Conservation (phyloP, 2,113 vertebrate genomes). For the Cyanocitta stelleri region DNA sequence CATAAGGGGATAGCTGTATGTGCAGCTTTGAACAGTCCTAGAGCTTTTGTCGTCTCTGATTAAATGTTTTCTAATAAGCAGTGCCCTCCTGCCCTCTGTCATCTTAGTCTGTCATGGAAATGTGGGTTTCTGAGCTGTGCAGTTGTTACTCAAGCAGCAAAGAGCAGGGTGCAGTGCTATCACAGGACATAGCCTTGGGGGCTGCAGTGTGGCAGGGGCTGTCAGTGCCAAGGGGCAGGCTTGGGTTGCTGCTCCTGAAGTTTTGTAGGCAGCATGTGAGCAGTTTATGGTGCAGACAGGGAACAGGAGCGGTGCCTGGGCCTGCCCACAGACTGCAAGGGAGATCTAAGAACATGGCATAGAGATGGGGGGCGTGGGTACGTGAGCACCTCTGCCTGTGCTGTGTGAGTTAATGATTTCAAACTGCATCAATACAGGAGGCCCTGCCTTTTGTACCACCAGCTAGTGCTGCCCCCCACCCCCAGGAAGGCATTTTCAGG, state of each 20-base stretch:
- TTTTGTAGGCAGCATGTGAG: rapidly evolving
- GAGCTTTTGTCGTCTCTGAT: neutral
- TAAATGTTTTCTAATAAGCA: neutral
- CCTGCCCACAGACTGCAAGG: neutral
- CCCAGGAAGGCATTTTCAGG: neutral
- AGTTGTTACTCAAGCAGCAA: neutral
- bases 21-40: neutral
- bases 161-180: neutral
- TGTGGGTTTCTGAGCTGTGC: neutral
- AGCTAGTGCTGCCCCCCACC: neutral
- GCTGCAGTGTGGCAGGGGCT: neutral
- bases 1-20: neutral
- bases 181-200: neutral
- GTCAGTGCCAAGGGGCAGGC: neutral
- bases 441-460: neutral
- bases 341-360: rapidly evolving
- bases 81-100: rapidly evolving
- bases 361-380: neutral
- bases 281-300: neutral
- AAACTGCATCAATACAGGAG: neutral
- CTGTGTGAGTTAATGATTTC: neutral
- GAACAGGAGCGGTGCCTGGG: neutral
- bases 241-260: neutral
- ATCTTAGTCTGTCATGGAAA: neutral
- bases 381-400: neutral